Evolutionary conservation across 2,888 invertebrate genomes (phyloP).

Genomic region (Lingula anatina): DNA sequence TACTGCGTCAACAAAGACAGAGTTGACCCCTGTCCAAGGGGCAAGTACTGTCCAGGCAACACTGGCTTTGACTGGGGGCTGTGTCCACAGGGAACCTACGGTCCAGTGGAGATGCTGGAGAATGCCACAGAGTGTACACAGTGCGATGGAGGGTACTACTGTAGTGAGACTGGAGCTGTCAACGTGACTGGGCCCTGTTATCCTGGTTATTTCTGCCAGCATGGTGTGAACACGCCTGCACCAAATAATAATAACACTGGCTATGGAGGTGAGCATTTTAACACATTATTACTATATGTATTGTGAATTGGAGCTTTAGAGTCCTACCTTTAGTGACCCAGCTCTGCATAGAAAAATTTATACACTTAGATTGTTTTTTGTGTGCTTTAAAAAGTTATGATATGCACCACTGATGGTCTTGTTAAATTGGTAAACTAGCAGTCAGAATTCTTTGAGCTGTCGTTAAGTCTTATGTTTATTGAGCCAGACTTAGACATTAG

Average conservation of each 20-base stretch:
- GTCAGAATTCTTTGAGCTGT: too few species aligned
- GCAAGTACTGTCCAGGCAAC: constrained; percentile 35
- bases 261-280: constrained; percentile 33
- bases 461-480: too few species aligned
- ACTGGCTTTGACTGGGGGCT: constrained; percentile 39
- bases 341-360: too few species aligned
- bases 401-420: too few species aligned
- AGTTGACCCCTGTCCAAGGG: constrained; percentile 39
- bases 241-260: constrained; percentile 43
- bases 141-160: constrained; percentile 36
- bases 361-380: too few species aligned
- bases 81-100: constrained; percentile 43
- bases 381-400: too few species aligned
- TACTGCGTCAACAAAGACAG: constrained; percentile 42
- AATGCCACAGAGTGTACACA: constrained; percentile 25
- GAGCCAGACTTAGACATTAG: too few species aligned
- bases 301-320: too few species aligned
- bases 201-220: constrained; percentile 33
- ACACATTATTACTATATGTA: too few species aligned
- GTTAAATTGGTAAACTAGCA: too few species aligned
- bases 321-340: too few species aligned
- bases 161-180: constrained; percentile 23
- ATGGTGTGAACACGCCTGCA: constrained; percentile 31
- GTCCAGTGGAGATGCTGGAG: constrained; percentile 23
- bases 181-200: constrained; percentile 25